Evolutionary conservation across 2,797 vertebrate genomes (phyloP), one percentile per base, ranked within the genome.

Genomic region (Australoheros facetus): DNA sequence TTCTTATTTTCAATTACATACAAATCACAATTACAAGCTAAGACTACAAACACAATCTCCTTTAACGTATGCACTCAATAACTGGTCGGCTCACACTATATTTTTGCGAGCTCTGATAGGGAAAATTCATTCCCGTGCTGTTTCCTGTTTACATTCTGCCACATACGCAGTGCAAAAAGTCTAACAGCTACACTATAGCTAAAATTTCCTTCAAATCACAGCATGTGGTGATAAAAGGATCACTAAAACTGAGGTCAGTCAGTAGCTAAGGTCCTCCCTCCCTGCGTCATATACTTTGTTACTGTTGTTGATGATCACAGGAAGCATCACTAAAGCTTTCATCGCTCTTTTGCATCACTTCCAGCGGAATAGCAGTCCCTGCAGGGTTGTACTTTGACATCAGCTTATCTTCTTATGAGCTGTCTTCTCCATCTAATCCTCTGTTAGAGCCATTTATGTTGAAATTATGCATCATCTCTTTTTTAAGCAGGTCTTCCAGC

Each of bases 401-500:
- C 55, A 48, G 37, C 11, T 82, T 26, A 5, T 74, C 48, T 81
- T 59, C 56, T 54, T 60, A 8, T 12, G 26, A 57, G 58, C 51
- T 71, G 56, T 21, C 13, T 51, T 56, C 58, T 34, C 8, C 62
- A 28, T 53, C 71, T 4, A 34, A 51, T 72, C 13, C 16, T 4
- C 57, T n/a, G 48, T 28, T 64, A 10, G 75, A 85, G 72, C 4
- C 60, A n/a, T 58, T 60, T 19, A n/a, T 51, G 37, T 55, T 64
- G 45, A 30, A 16, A 4, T 77, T 17, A 42, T 19, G 45, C 55
- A 48, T 51, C 39, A 58, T 69, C 26, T 90, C 82, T 0, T 84
- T 90, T 81, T 80, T 70, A 72, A 42, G 71, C 58, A 88, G 71
- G 59, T 85, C 83, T 78, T 87, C 72, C 51, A 95, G 71, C 73